phyloP scores from a whole-genome alignment of 2,797 vertebrate genomes.

The Arnoldichthys spilopterus region DNA sequence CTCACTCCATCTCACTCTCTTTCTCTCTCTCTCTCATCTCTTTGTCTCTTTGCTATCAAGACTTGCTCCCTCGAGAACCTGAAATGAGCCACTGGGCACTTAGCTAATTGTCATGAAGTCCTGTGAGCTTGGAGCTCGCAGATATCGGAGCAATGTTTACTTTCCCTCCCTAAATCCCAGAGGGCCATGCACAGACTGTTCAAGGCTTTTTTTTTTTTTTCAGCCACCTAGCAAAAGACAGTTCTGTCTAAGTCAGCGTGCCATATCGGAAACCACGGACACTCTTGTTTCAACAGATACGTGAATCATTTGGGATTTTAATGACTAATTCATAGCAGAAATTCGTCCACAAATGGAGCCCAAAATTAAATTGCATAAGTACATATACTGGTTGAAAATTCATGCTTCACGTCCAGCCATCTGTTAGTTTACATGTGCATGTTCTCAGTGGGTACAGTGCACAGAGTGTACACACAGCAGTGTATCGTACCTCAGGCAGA shows the following conservation, averaged over 20 bases:
- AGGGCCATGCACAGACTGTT: conserved; percentile 31
- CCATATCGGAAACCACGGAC: not conserved
- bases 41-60: conserved; percentile 8
- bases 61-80: conserved; percentile 22
- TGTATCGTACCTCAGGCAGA: not conserved
- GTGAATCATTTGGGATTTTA: conserved; percentile 12
- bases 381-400: conserved; percentile 1
- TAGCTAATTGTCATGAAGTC: conserved; percentile 44
- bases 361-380: not conserved
- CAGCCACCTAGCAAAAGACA: conserved; percentile 8
- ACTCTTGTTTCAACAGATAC: conserved; percentile 14
- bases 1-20: not conserved
- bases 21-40: not conserved
- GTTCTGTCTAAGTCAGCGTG: conserved; percentile 3
- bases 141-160: conserved; percentile 32
- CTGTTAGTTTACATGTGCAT: not conserved
- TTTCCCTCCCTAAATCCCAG: conserved; percentile 32
- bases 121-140: conserved; percentile 26
- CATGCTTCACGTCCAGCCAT: not conserved
- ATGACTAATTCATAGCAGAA: conserved; percentile 32
- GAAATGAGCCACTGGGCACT: conserved; percentile 27
- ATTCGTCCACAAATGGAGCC: not conserved
- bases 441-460: not conserved
- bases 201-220: not conserved
- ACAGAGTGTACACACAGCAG: not conserved